Percentiles rank a stretch among this genome's conserved stretches.
These are phyloP conservation scores for Orthonychiurus folsomi DNA, from an alignment of 2,888 invertebrate species.

Conservation along the genomic window DNA sequence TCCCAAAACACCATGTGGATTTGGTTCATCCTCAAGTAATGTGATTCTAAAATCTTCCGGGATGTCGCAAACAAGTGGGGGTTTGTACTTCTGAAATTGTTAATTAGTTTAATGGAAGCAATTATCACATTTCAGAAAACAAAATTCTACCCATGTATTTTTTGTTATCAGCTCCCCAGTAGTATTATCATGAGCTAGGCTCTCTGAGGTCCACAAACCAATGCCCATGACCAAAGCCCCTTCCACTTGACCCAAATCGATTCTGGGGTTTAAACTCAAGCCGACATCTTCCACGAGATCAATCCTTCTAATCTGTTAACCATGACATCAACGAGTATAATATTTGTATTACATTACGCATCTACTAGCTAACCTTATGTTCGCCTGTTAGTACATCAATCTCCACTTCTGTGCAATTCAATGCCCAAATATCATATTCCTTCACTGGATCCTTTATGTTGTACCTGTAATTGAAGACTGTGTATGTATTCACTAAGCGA, in stretches of 20 bases:
- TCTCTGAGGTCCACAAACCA: slow-evolving; percentile 44
- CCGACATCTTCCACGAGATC: slow-evolving; percentile 40
- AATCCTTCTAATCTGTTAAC: slow-evolving; percentile 34
- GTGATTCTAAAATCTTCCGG: slow-evolving; percentile 59
- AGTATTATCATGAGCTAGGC: slow-evolving; percentile 43
- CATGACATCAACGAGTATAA: not conserved
- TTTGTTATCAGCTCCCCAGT: slow-evolving; percentile 44
- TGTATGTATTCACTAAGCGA: not conserved
- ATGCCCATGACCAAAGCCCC: slow-evolving; percentile 46
- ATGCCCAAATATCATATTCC: slow-evolving; percentile 43
- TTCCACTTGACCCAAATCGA: slow-evolving; percentile 46
- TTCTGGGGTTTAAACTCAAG: slow-evolving; percentile 39
- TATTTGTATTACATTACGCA: not conserved
- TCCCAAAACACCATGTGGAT: slow-evolving; percentile 22
- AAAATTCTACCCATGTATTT: slow-evolving; percentile 43
- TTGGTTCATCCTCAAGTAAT: slow-evolving; percentile 24
- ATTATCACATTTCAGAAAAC: not conserved
- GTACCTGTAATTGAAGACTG: slow-evolving; percentile 22
- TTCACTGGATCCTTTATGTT: slow-evolving; percentile 31
- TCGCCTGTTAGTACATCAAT: slow-evolving; percentile 55
- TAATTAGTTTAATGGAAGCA: no score
- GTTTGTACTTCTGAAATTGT: slow-evolving; percentile 55
- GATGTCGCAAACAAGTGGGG: slow-evolving; percentile 67
- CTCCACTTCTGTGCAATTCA: slow-evolving; percentile 48
- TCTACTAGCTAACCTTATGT: slow-evolving; percentile 19